Conservation (phyloP, 2,888 invertebrate species). For the Pammene aurita region DNA sequence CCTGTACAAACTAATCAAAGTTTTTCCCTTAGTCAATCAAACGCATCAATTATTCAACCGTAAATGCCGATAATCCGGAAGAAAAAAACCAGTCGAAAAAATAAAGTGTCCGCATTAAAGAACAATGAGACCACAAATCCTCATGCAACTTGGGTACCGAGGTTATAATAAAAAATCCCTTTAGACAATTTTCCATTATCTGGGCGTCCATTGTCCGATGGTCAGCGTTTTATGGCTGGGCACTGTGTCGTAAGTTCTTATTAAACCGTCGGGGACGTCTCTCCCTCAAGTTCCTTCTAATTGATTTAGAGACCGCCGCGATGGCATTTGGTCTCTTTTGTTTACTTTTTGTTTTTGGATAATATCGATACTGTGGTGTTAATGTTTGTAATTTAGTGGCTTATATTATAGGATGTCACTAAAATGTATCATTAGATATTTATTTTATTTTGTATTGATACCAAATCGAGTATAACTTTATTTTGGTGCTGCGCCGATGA, state of each 20-base stretch:
- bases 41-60: background rate
- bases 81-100: conserved; percentile 42
- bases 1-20: too few species aligned
- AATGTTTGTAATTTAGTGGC: background rate
- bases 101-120: conserved; percentile 49
- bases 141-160: conserved; percentile 64
- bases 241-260: conserved; percentile 75
- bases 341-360: conserved; percentile 48
- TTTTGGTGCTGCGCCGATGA: too few species aligned
- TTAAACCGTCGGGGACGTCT: conserved; percentile 75
- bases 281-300: conserved; percentile 73
- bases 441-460: too few species aligned
- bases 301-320: conserved; percentile 75
- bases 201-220: conserved; percentile 71
- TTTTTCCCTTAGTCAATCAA: background rate
- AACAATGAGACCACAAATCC: conserved; percentile 68
- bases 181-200: conserved; percentile 80
- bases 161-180: conserved; percentile 78
- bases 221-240: conserved; percentile 75
- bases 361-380: background rate
- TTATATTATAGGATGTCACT: background rate
- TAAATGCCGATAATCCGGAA: conserved; percentile 4
- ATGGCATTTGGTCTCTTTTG: conserved; percentile 62
- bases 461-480: too few species aligned
- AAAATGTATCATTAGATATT: too few species aligned